Percentiles rank a stretch among this genome's conserved stretches.
Evolutionary conservation across 2,797 vertebrate species (phyloP).

Genomic region (Phrynocephalus vlangalii): DNA sequence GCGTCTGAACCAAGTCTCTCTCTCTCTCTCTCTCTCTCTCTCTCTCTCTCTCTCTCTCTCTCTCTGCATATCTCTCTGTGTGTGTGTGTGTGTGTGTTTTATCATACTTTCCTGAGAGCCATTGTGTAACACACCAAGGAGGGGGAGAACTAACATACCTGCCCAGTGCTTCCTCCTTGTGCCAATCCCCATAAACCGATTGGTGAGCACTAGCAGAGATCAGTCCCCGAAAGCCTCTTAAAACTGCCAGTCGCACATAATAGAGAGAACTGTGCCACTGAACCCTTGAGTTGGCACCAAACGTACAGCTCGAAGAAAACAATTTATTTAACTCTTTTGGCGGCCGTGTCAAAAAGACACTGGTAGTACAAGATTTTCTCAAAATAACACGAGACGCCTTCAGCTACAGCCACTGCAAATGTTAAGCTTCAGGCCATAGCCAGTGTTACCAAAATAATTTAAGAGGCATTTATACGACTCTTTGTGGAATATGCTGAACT

Average conservation of each 20-base stretch:
- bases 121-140: neutral
- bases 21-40: too few relatives aligned
- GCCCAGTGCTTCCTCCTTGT: conserved; percentile 32
- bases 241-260: conserved; percentile 47
- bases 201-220: conserved; percentile 44
- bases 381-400: conserved; percentile 24
- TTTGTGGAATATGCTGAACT: conserved; percentile 44
- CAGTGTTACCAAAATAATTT: conserved; percentile 41
- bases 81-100: fast-evolving
- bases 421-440: conserved; percentile 15
- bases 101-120: conserved; percentile 9
- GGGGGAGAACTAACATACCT: neutral
- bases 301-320: neutral
- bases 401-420: conserved; percentile 27
- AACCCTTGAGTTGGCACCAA: conserved; percentile 10
- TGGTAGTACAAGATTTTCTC: neutral
- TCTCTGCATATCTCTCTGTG: too few relatives aligned
- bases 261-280: conserved; percentile 38
- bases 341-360: neutral
- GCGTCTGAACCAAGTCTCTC: neutral
- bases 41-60: too few relatives aligned
- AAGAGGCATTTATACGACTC: conserved; percentile 56
- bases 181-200: conserved; percentile 53
- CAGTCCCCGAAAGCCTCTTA: conserved; percentile 58
- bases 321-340: conserved; percentile 54